Conservation (phyloP, 2,113 vertebrate species). For the Microtus ochrogaster region DNA sequence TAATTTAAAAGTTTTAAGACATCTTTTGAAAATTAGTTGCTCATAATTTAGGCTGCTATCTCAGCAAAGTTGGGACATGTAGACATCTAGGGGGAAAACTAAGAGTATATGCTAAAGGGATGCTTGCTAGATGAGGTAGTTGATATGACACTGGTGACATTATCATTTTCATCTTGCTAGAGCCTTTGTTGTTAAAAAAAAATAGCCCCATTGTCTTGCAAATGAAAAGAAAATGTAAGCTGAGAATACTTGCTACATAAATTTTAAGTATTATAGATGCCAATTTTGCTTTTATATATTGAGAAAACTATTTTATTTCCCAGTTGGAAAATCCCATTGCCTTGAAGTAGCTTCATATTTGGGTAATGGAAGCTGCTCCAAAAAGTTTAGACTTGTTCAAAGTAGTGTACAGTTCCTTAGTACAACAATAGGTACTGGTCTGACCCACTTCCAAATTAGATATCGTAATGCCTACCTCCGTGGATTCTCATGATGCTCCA, state of each 20-base stretch:
- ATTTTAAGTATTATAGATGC: not conserved
- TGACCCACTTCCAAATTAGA: not conserved
- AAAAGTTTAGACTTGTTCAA: not conserved
- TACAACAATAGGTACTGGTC: too few relatives aligned
- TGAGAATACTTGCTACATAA: not conserved
- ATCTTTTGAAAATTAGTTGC: not conserved
- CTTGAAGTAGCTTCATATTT: not conserved
- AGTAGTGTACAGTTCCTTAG: not conserved
- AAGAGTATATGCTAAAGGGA: fast-evolving
- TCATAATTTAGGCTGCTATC: not conserved
- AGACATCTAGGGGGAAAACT: not conserved
- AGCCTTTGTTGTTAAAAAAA: not conserved
- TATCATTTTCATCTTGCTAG: not conserved
- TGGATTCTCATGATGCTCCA: not conserved
- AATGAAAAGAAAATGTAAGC: not conserved
- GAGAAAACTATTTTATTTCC: not conserved
- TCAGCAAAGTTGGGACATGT: not conserved
- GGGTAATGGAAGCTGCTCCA: not conserved
- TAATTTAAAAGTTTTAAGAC: not conserved
- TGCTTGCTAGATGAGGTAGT: not conserved
- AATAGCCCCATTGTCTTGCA: not conserved
- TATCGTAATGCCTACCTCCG: not conserved
- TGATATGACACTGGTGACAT: not conserved
- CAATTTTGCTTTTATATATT: not conserved
- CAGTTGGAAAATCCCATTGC: not conserved